Evolutionary conservation across 2,797 vertebrate species (phyloP).

Genomic region (Kryptopterus vitreolus): DNA sequence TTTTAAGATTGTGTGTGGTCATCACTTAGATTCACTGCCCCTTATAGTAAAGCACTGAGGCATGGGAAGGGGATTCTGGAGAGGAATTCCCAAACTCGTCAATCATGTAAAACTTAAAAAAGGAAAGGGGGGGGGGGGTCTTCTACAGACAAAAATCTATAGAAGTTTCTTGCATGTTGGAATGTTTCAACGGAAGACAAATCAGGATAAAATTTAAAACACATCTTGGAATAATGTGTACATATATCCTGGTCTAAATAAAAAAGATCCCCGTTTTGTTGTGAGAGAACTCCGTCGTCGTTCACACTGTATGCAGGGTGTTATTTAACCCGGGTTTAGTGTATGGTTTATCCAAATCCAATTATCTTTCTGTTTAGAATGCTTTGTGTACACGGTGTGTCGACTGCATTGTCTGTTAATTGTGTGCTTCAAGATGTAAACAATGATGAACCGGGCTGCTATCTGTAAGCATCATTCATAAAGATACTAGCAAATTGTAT

Average conservation of each 20-base stretch:
- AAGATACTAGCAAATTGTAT: background rate
- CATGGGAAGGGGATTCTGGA: conserved; percentile 48
- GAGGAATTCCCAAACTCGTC: conserved; percentile 65
- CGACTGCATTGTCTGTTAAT: background rate
- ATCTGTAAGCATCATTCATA: background rate
- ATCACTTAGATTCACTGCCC: conserved; percentile 63
- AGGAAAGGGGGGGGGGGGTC: background rate
- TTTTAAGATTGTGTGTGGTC: conserved; percentile 46
- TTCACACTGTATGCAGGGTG: background rate
- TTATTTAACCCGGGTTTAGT: background rate
- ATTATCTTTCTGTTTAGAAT: background rate
- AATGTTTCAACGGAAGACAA: background rate
- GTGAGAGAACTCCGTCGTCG: background rate
- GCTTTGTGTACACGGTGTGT: background rate
- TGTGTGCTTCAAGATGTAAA: background rate
- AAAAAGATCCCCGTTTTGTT: background rate
- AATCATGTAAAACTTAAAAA: conserved; percentile 46
- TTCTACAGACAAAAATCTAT: conserved; percentile 50
- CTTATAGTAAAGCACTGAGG: conserved; percentile 65
- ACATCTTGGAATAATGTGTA: background rate
- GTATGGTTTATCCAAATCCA: background rate
- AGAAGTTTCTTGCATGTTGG: conserved; percentile 34
- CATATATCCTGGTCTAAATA: background rate
- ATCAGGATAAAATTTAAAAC: background rate
- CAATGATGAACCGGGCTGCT: background rate